These are phyloP conservation scores for Eupithecia pulchellata DNA, from an alignment of 2,888 invertebrate genomes.

Conservation along the genomic window DNA sequence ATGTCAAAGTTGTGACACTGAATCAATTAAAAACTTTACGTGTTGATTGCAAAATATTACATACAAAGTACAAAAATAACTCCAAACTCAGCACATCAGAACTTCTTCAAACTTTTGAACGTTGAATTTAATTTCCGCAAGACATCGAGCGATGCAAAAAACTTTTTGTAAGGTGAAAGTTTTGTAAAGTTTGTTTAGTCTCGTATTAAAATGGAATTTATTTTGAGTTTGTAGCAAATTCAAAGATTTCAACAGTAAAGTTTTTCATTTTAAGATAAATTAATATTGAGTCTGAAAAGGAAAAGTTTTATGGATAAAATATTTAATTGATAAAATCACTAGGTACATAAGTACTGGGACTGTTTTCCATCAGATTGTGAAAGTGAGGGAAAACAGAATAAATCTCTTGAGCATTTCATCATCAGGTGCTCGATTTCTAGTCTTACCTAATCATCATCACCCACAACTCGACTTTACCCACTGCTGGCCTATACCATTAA, in stretches of 20 bases:
- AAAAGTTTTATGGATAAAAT: conserved; percentile 2
- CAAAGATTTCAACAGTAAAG: conserved; percentile 1
- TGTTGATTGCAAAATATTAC: conserved; percentile 19
- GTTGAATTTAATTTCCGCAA: conserved; percentile 32
- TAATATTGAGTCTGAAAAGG: not conserved
- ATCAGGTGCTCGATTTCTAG: too few species aligned
- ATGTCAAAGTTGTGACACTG: not conserved
- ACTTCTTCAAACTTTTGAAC: conserved; percentile 21
- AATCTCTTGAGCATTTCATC: too few species aligned
- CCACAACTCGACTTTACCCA: too few species aligned
- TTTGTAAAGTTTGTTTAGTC: conserved; percentile 22
- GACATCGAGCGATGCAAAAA: conserved; percentile 27
- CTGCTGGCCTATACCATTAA: too few species aligned
- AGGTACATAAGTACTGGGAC: too few species aligned
- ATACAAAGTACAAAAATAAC: conserved; percentile 24
- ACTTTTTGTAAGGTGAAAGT: conserved; percentile 14
- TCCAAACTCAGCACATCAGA: conserved; percentile 21
- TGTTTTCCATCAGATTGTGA: too few species aligned
- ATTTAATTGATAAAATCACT: not conserved
- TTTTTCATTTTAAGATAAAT: not conserved
- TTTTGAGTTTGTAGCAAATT: conserved; percentile 13
- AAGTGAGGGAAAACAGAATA: too few species aligned
- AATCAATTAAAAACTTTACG: conserved; percentile 2
- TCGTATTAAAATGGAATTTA: conserved; percentile 12
- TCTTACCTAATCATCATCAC: too few species aligned